Evolutionary conservation across 2,113 vertebrate species (phyloP).

Genomic region (Gopherus evgoodei): DNA sequence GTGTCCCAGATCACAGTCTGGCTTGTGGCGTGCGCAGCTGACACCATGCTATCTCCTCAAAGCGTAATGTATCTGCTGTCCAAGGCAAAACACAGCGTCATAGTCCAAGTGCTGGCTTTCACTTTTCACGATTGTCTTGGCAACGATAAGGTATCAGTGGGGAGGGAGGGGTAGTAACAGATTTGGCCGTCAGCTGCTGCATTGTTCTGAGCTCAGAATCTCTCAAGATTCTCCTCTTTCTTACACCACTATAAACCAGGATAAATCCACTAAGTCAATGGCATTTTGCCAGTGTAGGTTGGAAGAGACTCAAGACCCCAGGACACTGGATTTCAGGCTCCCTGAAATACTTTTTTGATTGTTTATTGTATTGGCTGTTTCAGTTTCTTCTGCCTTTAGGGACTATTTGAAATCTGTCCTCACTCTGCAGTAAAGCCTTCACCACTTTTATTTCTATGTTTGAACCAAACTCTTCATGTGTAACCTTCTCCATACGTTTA

Average conservation of each 20-base stretch:
- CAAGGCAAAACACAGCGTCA: neutral
- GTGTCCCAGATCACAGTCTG: neutral
- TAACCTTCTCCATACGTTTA: neutral
- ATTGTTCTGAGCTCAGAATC: neutral
- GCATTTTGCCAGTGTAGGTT: neutral
- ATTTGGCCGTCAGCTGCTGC: neutral
- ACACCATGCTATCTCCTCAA: too few species aligned
- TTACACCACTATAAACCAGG: neutral
- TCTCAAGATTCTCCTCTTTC: neutral
- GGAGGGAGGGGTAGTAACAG: neutral
- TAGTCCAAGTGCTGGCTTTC: neutral
- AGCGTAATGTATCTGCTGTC: neutral
- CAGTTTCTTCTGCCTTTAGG: neutral
- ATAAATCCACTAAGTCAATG: neutral
- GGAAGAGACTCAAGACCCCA: neutral
- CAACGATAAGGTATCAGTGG: neutral
- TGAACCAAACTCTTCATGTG: accelerated
- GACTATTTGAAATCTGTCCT: accelerated
- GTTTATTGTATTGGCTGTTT: neutral
- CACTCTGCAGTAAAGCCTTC: conserved; percentile 67
- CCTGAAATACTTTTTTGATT: neutral
- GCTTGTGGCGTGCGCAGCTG: neutral
- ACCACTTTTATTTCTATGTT: accelerated
- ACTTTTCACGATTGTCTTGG: accelerated
- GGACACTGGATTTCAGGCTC: neutral